Base-by-base conservation (phyloP, 2,113 vertebrate species). In the Spilogale gracilis region DNA sequence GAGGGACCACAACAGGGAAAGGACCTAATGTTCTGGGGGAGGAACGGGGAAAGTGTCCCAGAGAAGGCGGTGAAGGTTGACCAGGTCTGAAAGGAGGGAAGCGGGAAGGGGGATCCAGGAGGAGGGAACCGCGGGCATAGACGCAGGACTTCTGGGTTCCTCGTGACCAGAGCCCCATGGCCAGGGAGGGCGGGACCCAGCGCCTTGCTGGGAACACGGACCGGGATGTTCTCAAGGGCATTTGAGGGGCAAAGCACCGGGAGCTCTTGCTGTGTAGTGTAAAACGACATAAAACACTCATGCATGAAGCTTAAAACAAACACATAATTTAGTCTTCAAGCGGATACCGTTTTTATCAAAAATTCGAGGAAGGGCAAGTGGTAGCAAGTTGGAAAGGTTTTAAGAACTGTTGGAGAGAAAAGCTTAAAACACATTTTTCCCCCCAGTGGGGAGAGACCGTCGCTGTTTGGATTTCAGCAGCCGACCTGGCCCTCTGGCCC, bases 141-240 rank as follows among this genome's bases (percentile, higher is more conserved):
- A 73, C 1, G 38, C 20, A n/a, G 45, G 27, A 2, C 11, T 14
- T 18, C n/a, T 43, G 27, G 1, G 1, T 23, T 45, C 56, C 54
- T 5, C 8, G 0, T 13, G 52, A n/a, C 45, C 14, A 0, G 21
- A 17, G 83, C 74, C 2, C 3, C 0, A 1, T 0, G 25, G 78
- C 50, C 81, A 17, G 14, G 13, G 5, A 17, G 9, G 6, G 27
- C 16, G 25, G 2, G 10, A 2, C 18, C 32, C 0, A 0, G 5
- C 1, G 3, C 14, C 18, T 17, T 12, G 20, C 14, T 21, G 1
- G n/a, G 45, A 32, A 16, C 16, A 0, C 13, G 6, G 38, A 48
- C 3, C n/a, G 48, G 38, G 52, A 38, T 9, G 0, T 56, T 81
- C 23, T 76, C 45, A 48, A 17, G 3, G 9, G 79, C 8, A 4